Base-by-base conservation (phyloP, 2,797 vertebrate genomes). In the Holocentrus rufus region DNA sequence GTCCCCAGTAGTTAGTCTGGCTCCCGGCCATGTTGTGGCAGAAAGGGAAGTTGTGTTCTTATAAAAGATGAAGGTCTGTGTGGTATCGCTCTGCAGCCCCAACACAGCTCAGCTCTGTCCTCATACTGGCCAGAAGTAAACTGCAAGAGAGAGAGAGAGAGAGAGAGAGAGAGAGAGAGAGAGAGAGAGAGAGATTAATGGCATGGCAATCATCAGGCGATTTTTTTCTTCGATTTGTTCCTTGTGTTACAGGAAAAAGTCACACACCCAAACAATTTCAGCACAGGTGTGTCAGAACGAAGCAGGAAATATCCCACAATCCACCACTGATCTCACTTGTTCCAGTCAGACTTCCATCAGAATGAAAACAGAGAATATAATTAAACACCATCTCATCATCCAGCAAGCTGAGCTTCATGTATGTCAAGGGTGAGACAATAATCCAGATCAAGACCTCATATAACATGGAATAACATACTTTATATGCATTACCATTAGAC, bases 1-100 rank as follows among this genome's bases (percentile, higher is more conserved):
- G 88, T 61, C 91, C 87, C 96, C 96, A 98, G 91, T 90, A 95
- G 92, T 94, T 93, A 70, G 89, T 88, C 86, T 94, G 94, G 87
- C 91, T 82, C 36, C 59, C 89, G 58, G 94, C 93, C 94, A 97
- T 92, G 81, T 89, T 90, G 81, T 89, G 78, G 74, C 77, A 84
- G 62, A 89, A 82, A 64, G 44, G 65, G 69, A 91, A 80, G 91
- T 85, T 27, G 85, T 85, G 0, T 82, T 88, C 77, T 93, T 94
- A 77, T 93, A 87, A 22, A 93, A 91, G 54, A 82, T 82, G 69
- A 91, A 81, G 58, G 90, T 91, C 69, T 91, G 92, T 86, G 91
- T 92, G 83, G 92, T 88, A 64, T 92, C 84, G 55, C 54, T 65
- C 39, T 15, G 27, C 53, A 95, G 87, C 78, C 92, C 91, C 53